phyloP scores from a whole-genome alignment of 2,113 vertebrate species.

The Aspidoscelis tigris region DNA sequence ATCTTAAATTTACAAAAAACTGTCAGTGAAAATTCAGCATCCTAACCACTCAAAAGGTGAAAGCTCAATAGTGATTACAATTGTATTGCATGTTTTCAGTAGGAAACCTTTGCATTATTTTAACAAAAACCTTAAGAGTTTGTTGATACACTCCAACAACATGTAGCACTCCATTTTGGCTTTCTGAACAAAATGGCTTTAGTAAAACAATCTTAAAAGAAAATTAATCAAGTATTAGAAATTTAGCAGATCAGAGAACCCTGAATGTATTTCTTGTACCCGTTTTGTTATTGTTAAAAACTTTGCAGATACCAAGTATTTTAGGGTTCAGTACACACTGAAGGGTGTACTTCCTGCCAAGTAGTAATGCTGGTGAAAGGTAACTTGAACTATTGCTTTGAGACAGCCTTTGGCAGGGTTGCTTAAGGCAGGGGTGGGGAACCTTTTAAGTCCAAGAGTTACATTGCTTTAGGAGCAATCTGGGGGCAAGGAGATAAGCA shows the following conservation, averaged over 20 bases:
- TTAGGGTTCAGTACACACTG: conserved; percentile 59
- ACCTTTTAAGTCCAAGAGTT: no score
- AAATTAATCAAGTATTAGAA: conserved; percentile 59
- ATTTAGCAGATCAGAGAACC: conserved; percentile 70
- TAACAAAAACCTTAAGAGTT: conserved; percentile 53
- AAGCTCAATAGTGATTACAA: conserved; percentile 63
- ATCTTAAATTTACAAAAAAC: conserved; percentile 76
- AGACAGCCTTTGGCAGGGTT: conserved; percentile 67
- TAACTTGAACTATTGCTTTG: conserved; percentile 69
- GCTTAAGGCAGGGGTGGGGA: conserved; percentile 11
- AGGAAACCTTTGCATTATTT: conserved; percentile 56
- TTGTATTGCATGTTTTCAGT: conserved; percentile 59
- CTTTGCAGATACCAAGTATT: conserved; percentile 67
- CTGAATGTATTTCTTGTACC: conserved; percentile 69
- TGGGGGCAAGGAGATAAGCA: no score
- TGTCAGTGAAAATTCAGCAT: conserved; percentile 70
- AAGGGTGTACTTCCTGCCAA: conserved; percentile 70
- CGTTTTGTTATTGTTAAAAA: conserved; percentile 68
- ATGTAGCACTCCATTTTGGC: conserved; percentile 62
- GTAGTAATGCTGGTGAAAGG: conserved; percentile 80
- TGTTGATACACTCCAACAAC: conserved; percentile 52
- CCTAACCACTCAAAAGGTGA: conserved; percentile 66
- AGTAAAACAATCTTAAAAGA: conserved; percentile 58
- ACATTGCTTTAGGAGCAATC: no score
- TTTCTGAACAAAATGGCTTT: conserved; percentile 57